Evolutionary conservation across 1,140 invertebrate species (phyloP), one percentile per base, ranked within the genome.

Genomic region (Temnothorax longispinosus): DNA sequence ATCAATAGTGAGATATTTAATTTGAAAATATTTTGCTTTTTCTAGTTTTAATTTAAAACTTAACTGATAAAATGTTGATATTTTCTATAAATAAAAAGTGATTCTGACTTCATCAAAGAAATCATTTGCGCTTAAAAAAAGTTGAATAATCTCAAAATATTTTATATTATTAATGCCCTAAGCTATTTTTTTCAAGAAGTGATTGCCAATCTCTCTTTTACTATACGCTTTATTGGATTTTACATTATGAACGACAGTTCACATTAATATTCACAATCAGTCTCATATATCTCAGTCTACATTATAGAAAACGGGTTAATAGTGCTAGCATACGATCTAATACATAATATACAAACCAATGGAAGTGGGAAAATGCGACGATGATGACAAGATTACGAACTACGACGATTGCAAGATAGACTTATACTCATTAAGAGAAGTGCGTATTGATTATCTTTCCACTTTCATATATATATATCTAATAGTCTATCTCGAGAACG

Each of bases 361-460:
- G 5, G 35, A 7, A 11, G 18, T 6, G 18, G 60, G 11, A 84
- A 72, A 75, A 60, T 13, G 38, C 10, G 50, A 80, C 32, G 27
- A 15, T 5, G 74, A 41, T 3, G 6, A 35, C 44, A 7, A 50
- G 32, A 62, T 38, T 38, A 60, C 13, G 5, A 67, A 41, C 7
- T 0, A 3, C 21, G 18, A 81, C 13, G 18, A 72, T 21, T 74
- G 67, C 54, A 32, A 75, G 54, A 84, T 32, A 72, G 6, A 35
- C 35, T 81, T 10, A 18, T 78, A 67, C 47, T 78, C 50, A 50
- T 81, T 69, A 82, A 60, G 67, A 72, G 18, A 82, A 47, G 41
- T 82, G 50, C 54, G 38, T 52, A 18, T 82, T 41, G 54, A 74
- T 81, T 38, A 58, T 74, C 11, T 32, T 21, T 35, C 11, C 11